Conservation (phyloP, 2,888 invertebrate genomes). For the Hydropsyche betteni region DNA sequence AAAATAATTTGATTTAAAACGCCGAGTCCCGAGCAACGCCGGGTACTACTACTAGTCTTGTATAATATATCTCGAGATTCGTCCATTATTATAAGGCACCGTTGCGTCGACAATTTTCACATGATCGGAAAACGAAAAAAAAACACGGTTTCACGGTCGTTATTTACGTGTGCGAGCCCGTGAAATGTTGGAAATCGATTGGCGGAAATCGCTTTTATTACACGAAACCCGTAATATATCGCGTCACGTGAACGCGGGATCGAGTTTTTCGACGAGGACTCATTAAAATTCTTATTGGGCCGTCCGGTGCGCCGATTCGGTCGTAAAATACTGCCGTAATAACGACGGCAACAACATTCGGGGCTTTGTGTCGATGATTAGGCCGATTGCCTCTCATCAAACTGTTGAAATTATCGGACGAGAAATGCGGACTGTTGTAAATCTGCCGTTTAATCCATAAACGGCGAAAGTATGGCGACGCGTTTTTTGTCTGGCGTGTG, state of each 20-base stretch:
- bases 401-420: not conserved
- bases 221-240: not conserved
- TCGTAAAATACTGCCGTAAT: slow-evolving; percentile 11
- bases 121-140: no score
- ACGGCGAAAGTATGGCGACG: not conserved
- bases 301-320: not conserved
- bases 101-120: no score
- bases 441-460: slow-evolving; percentile 20
- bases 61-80: no score
- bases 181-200: slow-evolving; percentile 19
- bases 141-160: not conserved
- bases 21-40: no score
- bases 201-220: slow-evolving; percentile 20
- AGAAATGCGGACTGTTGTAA: slow-evolving; percentile 6
- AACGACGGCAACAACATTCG: not conserved
- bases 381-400: slow-evolving; percentile 23
- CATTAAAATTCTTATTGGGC: slow-evolving; percentile 29
- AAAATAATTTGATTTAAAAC: no score
- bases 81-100: no score
- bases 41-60: no score
- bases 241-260: no score
- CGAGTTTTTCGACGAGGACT: not conserved
- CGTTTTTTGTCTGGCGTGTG: not conserved
- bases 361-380: not conserved
- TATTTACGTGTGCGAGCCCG: slow-evolving; percentile 4